phyloP scores from a whole-genome alignment of 2,797 vertebrate species.

The Ciconia nigra region DNA sequence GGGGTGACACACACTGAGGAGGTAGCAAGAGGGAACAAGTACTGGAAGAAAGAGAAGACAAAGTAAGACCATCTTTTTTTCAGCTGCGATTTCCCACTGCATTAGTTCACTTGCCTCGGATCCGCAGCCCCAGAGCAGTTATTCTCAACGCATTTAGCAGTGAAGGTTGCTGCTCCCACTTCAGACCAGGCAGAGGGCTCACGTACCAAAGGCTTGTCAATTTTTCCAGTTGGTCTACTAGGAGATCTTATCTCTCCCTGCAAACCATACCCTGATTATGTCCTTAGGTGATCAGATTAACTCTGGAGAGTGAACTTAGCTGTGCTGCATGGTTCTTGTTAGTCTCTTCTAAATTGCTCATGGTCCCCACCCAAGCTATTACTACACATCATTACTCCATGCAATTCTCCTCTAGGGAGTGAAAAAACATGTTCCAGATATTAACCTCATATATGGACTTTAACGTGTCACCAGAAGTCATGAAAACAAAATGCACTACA shows the following conservation, averaged over 20 bases:
- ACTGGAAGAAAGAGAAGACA: neutral
- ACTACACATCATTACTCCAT: slow-evolving; percentile 20
- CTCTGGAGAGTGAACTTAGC: neutral
- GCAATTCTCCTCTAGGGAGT: neutral
- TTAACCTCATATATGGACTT: neutral
- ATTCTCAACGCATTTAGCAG: accelerated
- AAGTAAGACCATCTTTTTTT: neutral
- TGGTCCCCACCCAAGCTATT: neutral
- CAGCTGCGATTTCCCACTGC: neutral
- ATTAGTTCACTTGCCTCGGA: neutral
- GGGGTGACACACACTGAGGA: neutral
- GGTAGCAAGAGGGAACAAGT: neutral
- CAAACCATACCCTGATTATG: neutral
- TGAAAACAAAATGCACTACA: neutral
- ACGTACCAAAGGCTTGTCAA: neutral
- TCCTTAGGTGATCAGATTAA: neutral
- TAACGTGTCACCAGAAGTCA: slow-evolving; percentile 16
- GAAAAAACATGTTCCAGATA: slow-evolving; percentile 18
- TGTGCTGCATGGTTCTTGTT: neutral
- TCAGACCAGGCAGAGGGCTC: neutral
- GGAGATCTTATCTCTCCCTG: neutral
- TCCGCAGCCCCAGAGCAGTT: neutral
- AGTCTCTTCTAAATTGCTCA: neutral
- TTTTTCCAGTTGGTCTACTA: neutral
- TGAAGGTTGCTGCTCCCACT: neutral